Base-by-base conservation (phyloP, 1,140 invertebrate species). In the Marisa cornuarietis region DNA sequence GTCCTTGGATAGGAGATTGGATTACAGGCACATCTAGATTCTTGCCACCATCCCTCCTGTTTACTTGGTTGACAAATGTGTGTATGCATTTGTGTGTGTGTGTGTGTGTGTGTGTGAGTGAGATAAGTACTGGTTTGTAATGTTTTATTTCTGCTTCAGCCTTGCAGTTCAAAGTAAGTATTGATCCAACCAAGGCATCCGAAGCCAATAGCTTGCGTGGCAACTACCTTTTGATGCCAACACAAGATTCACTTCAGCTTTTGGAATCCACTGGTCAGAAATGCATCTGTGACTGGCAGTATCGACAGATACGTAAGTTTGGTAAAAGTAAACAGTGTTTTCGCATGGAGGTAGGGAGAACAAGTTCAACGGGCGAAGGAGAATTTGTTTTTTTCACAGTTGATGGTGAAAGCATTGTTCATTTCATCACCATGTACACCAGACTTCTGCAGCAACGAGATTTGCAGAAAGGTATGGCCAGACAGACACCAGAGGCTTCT, bases 291-390 rank as follows among this genome's bases (percentile, higher is more conserved):
- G 95, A 94, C n/a, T 97, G 96, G 96, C 96, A 96, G 63, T 97
- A 96, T 89, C 93, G 94, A 82, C 96, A 94, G 86, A 96, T 97
- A 81, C 93, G 96, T 76, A 92, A 95, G 78, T 97, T 97, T 90
- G 96, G 96, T 42, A 95, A 95, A 83, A 94, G 94, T 80, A 93
- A 94, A 84, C 95, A 95, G 62, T 95, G 94, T 87, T 97, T 97
- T 87, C 95, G 95, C 26, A 96, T 97, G 91, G 96, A 97, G 93
- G 96, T 96, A n/a, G 96, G 96, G 9, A 92, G 96, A 81, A 96
- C 96, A 90, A 96, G 96, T 91, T 93, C 94, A 81, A 95, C 95
- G 9, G 96, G 96, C 4, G 95, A 96, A 91, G 96, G 96, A 1
- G 93, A 94, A 18, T 97, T 97, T 94, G 94, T 77, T 58, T 91